A percentile compares a stretch with the other conserved stretches of the same genome.
Conservation (phyloP, 2,888 invertebrate genomes). For the Lepeophtheirus nordmannii region DNA sequence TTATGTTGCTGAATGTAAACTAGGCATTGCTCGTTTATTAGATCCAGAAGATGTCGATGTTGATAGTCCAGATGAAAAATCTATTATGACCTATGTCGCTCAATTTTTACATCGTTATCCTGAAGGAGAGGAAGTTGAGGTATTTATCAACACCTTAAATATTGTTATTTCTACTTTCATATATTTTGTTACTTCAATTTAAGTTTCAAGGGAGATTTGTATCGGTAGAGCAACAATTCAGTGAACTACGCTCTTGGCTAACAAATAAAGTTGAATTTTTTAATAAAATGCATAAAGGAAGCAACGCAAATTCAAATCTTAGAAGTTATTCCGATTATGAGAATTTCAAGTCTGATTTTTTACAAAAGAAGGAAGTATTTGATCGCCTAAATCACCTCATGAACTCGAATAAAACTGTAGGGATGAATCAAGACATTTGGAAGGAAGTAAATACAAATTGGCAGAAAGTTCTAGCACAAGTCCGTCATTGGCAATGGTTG, state of each 20-base stretch:
- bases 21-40: slow-evolving; percentile 75
- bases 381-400: not conserved
- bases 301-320: not conserved
- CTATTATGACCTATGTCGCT: slow-evolving; percentile 95
- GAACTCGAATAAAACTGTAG: slow-evolving; percentile 31
- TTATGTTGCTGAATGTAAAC: slow-evolving; percentile 71
- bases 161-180: not conserved
- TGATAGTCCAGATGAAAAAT: slow-evolving; percentile 86
- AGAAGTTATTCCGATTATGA: slow-evolving; percentile 10
- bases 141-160: not conserved
- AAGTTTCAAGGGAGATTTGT: not conserved
- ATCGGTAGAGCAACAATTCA: not conserved
- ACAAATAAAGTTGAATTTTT: slow-evolving; percentile 4
- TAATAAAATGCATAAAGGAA: slow-evolving; percentile 5
- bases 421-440: slow-evolving; percentile 73
- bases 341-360: slow-evolving; percentile 11
- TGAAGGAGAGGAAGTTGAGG: slow-evolving; percentile 26
- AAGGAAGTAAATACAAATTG: slow-evolving; percentile 60
- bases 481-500: slow-evolving; percentile 73
- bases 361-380: not conserved
- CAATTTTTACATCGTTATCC: slow-evolving; percentile 77
- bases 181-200: not conserved
- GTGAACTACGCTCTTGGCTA: slow-evolving; percentile 16
- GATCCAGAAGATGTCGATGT: slow-evolving; percentile 94
- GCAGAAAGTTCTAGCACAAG: slow-evolving; percentile 53